Evolutionary conservation across 2,888 invertebrate species (phyloP), one percentile per base, ranked within the genome.

Genomic region (Adelphocoris suturalis): DNA sequence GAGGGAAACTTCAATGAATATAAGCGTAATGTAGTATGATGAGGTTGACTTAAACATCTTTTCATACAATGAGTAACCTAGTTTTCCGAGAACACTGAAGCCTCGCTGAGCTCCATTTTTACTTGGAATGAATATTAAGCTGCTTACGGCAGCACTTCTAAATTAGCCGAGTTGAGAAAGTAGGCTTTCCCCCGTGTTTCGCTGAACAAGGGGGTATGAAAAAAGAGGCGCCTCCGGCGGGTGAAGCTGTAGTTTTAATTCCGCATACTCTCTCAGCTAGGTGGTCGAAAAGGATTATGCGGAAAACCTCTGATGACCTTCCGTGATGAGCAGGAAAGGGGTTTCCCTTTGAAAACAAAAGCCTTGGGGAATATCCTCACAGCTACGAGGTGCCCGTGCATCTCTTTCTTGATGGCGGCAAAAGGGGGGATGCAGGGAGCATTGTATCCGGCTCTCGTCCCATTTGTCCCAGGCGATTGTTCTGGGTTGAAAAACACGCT

Each of bases 141-240:
- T 23, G 82, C 82, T 52, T 55, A 78, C 52, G 16, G n/a, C 14
- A 55, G 82, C 48, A 52, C 82, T 82, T 82, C 55, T 82, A 52
- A 82, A 82, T 82, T 82, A 82, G 52, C 82, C 55, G 82, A 82
- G 82, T 82, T 82, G 23, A 14, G 55, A 14, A 82, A 82, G 82
- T 55, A 80, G 23, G 68, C 80, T 37, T 37, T 37, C 37, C 46
- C 23, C 19, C 46, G 55, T 23, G 16, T 52, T 82, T 52, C n/a
- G 14, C 78, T 14, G 46, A 78, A 47, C 78, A 78, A 78, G 78
- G 19, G 47, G 47, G 37, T 47, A n/a, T n/a, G n/a, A 46, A 47
- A 47, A 78, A 78, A 47, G 78, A 14, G n/a, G 13, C 13, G 78
- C 37, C n/a, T 47, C 16, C 4, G 46, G 37, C 78, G 78, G 16